phyloP scores from a whole-genome alignment of 2,888 invertebrate species.

The Nymphalis urticae region DNA sequence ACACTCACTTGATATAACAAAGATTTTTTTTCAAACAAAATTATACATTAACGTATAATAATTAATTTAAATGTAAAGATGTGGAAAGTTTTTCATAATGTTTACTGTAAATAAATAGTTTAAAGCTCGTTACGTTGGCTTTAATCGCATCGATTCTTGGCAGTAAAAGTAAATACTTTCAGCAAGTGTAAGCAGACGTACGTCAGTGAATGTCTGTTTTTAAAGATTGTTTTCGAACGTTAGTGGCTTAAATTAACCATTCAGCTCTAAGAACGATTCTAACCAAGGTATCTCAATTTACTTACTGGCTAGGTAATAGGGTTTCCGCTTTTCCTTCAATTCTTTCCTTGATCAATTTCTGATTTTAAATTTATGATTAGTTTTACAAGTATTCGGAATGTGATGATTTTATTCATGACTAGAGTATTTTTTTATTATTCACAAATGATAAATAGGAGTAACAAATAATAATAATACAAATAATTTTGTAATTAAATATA shows the following conservation, averaged over 20 bases:
- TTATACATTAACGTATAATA: background rate
- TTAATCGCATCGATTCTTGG: conserved; percentile 9
- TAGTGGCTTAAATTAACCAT: conserved; percentile 9
- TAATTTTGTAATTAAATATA: no score
- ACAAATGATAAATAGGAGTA: no score
- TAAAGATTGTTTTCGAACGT: conserved; percentile 2
- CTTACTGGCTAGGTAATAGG: background rate
- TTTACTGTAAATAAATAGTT: conserved; percentile 5
- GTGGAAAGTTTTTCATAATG: conserved; percentile 3
- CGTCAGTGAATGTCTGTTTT: conserved; percentile 4
- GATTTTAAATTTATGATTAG: no score
- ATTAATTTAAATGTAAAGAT: background rate
- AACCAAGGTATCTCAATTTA: background rate
- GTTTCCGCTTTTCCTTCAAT: background rate
- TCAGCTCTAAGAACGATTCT: background rate
- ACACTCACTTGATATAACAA: no score
- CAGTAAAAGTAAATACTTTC: conserved; percentile 8
- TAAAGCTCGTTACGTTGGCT: background rate
- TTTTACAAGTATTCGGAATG: no score
- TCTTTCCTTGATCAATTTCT: no score
- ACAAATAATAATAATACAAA: no score
- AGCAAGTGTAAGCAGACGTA: conserved; percentile 1
- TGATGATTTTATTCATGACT: no score
- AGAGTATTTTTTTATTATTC: no score
- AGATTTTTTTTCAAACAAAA: no score